Percentiles rank a stretch among this genome's conserved stretches.
Evolutionary conservation across 23 tunicate genomes (phyloP).

Genomic region (Oikopleura albicans): DNA sequence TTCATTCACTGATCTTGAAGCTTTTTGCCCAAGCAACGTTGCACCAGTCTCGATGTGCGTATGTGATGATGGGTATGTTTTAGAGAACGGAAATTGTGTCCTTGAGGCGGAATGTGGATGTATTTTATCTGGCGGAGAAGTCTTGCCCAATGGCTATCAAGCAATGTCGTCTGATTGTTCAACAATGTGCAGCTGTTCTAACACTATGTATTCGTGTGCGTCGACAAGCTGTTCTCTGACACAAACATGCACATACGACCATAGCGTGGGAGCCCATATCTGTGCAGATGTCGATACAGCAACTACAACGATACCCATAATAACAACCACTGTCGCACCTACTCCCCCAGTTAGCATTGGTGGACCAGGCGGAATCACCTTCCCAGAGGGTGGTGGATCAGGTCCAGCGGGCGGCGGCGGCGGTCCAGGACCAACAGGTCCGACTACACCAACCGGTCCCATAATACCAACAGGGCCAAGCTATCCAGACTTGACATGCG

Average conservation of each 20-base stretch:
- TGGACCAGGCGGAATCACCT: too few species aligned
- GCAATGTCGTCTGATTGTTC: too few species aligned
- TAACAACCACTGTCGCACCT: too few species aligned
- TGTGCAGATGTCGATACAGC: too few species aligned
- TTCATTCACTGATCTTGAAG: neutral
- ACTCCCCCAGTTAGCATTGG: too few species aligned
- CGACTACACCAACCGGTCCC: neutral
- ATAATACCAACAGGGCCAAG: neutral
- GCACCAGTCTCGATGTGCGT: neutral
- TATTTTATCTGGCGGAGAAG: slow-evolving; percentile 7
- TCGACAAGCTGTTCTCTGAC: neutral
- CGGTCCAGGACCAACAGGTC: neutral
- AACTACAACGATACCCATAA: too few species aligned
- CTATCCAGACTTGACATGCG: neutral
- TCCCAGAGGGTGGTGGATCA: too few species aligned
- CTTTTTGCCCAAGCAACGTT: neutral
- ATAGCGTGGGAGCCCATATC: too few species aligned
- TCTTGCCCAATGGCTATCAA: slow-evolving; percentile 17
- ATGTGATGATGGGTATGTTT: slow-evolving; percentile 21
- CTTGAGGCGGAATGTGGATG: slow-evolving; percentile 18
- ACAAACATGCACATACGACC: neutral
- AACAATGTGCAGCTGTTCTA: too few species aligned
- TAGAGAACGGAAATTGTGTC: slow-evolving; percentile 20
- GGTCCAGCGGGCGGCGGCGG: neutral
- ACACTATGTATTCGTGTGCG: too few species aligned